phyloP scores from a whole-genome alignment of 2,113 vertebrate species.

The Cebidichthys violaceus region DNA sequence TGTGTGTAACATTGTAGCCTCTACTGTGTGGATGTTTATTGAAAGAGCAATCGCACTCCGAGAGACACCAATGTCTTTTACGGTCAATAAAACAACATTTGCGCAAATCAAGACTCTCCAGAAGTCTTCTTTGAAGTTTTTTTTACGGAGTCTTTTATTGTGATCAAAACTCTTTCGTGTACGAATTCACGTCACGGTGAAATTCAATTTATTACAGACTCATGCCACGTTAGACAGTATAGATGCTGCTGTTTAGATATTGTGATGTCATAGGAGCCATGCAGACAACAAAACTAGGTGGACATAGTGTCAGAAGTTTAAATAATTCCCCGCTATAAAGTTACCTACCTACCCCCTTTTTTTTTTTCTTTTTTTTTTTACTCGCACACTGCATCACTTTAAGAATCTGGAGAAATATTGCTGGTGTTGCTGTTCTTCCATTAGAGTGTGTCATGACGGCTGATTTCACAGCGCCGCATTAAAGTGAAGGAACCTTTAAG shows the following conservation, averaged over 20 bases:
- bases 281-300: background rate
- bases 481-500: conserved; percentile 33
- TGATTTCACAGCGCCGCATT: conserved; percentile 20
- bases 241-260: background rate
- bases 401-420: conserved; percentile 2
- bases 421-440: conserved; percentile 7
- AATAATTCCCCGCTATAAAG: background rate
- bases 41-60: background rate
- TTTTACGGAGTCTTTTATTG: background rate
- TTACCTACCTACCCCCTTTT: background rate
- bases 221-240: background rate
- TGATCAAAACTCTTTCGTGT: background rate
- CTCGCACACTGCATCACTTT: background rate
- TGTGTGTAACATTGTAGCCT: background rate
- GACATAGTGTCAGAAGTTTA: background rate
- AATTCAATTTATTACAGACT: background rate
- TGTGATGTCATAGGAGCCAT: background rate
- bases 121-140: background rate
- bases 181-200: background rate
- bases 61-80: background rate
- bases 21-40: conserved; percentile 7
- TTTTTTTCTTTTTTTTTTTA: too few relatives aligned
- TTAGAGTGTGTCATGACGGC: conserved; percentile 12
- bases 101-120: background rate
- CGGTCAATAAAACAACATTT: conserved; percentile 25